Evolutionary conservation across 2,888 invertebrate genomes (phyloP), one percentile per base, ranked within the genome.

Genomic region (Phortica magna): DNA sequence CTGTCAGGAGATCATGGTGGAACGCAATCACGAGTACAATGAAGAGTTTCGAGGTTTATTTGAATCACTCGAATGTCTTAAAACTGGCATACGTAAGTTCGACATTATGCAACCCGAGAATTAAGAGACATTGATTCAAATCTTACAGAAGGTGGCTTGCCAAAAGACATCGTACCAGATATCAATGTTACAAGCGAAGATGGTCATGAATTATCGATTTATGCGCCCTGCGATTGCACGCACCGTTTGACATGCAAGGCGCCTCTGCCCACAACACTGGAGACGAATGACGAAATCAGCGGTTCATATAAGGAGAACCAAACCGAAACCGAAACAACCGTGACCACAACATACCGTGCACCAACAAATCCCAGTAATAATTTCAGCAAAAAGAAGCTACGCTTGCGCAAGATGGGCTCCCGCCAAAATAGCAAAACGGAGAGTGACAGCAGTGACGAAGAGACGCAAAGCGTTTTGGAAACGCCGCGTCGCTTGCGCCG

Each of bases 401-500:
- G 92, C 0, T 82, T 91, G 19, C 89, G 92, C 9, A 92, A 91
- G 81, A 89, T 92, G 84, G 92, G 92, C 2, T 92, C 92, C 0
- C 83, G 92, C 0, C 92, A 92, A 81, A 92, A 91, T 73, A 92
- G 92, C 79, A 92, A 92, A 83, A 92, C 92, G 0, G 92, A 92
- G 79, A 92, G 92, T 78, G 92, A 92, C 76, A 92, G 91, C 76
- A 91, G 90, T 59, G 91, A 91, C 81, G 91, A 89, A 65, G 90
- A 91, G 14, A 82, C 87, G 2, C 84, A 84, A 1, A 90, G 86
- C 79, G 82, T 89, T 2, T 70, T 91, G 73, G 92, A 92, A 81
- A 90, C 91, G 1, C 91, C 92, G 9, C 85, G 92, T 19, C 87
- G 92, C 9, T 75, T 91, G 41, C 92, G 92, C n/a, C 88, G 92